Base-by-base conservation (phyloP, 2,797 vertebrate species). In the Manis javanica region DNA sequence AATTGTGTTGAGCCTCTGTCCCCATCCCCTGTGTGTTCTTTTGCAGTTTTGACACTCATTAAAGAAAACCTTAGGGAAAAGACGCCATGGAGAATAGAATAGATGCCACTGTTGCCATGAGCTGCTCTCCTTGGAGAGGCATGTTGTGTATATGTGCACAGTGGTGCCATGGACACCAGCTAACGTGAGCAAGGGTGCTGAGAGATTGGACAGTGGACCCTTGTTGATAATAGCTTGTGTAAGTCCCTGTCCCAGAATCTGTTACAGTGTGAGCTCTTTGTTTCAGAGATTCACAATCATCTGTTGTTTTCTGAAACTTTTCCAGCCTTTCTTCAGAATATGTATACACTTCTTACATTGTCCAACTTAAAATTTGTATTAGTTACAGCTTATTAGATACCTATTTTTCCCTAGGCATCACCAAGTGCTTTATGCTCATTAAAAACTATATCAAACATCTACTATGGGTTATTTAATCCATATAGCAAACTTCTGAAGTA, bases 51-150 rank as follows among this genome's bases (percentile, higher is more conserved):
- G 49, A 84, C 59, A 39, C 31, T 93, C 66, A 29, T 94, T 95
- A 94, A 82, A 74, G 94, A 82, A 84, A 63, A 74, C 87, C 90
- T 86, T n/a, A 37, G 93, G 83, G 97, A 68, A 85, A 68, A 95
- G 81, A 55, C 6, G 34, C 77, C 63, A 7, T 16, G 66, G 90
- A 53, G 92, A 91, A 83, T 19, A 53, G 92, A 91, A 83, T 19
- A 94, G 92, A 75, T 61, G 77, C 64, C 66, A 3, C 46, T 51
- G 2, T 74, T 77, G 29, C 63, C 31, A 69, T 31, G 49, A 96
- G n/a, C 75, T 42, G 7, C 42, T 34, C 63, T 96, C 94, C 78
- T 57, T 88, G 74, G 96, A 94, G 92, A 86, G 19, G 19, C 7
- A 49, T 59, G 51, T 2, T 93, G 87, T 91, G 69, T 78, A 2